phyloP scores from a whole-genome alignment of 92 coral and sea anemone genomes.

The Pocillopora meandrina region DNA sequence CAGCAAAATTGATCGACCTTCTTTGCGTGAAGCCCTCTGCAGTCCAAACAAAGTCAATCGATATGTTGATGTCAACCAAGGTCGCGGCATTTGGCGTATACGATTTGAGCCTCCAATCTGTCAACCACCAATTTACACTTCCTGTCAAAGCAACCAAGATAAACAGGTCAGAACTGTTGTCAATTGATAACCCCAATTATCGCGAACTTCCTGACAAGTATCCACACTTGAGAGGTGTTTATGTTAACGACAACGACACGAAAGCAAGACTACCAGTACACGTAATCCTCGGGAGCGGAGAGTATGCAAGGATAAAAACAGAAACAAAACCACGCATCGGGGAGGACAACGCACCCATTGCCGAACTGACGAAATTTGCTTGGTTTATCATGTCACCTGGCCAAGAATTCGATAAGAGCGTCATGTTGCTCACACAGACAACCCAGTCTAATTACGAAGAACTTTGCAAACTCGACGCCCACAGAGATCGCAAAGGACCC shows the following conservation, averaged over 20 bases:
- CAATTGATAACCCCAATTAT: constrained; percentile 66
- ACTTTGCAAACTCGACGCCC: constrained; percentile 45
- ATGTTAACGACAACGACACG: constrained; percentile 51
- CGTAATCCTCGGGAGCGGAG: constrained; percentile 49
- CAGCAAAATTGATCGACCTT: constrained; percentile 36
- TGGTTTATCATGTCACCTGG: constrained; percentile 58
- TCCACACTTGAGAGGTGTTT: constrained; percentile 50
- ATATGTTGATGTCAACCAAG: constrained; percentile 62
- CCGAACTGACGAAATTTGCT: constrained; percentile 54
- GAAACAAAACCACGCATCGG: constrained; percentile 51
- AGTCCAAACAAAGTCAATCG: constrained; percentile 36
- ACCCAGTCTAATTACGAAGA: constrained; percentile 46
- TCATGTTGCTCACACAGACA: constrained; percentile 49
- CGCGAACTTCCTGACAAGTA: constrained; percentile 39
- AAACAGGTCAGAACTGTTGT: constrained; percentile 62
- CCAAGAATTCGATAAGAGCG: constrained; percentile 23
- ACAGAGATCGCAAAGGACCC: constrained; percentile 48
- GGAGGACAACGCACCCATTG: constrained; percentile 36
- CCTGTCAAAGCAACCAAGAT: constrained; percentile 62
- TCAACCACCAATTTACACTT: constrained; percentile 54
- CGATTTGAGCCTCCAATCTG: constrained; percentile 44
- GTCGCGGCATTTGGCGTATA: constrained; percentile 38
- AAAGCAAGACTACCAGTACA: constrained; percentile 43
- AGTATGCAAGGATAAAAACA: constrained; percentile 49
- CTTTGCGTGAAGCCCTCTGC: constrained; percentile 38